Evolutionary conservation across 1,140 invertebrate genomes (phyloP), one percentile per base, ranked within the genome.

Genomic region (Penaeus chinensis): DNA sequence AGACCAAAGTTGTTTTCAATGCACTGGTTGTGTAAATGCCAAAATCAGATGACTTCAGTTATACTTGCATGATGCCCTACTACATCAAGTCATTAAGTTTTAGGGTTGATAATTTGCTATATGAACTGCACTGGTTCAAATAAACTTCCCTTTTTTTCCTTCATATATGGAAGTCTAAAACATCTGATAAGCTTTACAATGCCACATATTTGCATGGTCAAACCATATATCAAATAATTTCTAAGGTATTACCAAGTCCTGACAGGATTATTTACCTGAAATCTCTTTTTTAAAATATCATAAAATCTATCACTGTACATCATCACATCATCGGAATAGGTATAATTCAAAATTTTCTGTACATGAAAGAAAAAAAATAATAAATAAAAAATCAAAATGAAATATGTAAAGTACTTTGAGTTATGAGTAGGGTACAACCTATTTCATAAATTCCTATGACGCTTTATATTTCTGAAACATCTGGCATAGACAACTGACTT

Each of bases 221-320:
- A 84, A 84, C 83, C 47, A 77, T 63, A 85, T 62, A 78, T 74
- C 66, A 76, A 85, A 74, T 61, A 65, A 65, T 65, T 79, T 60
- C 65, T 32, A 62, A 85, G 60, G 37, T 85, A 37, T 71, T 54
- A 76, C 65, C 37, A 74, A 71, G 60, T 47, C 32, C 79, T 66
- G 60, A 85, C 13, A 77, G 77, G 22, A 61, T 42, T 42, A 62
- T 84, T 54, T 19, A 13, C 20, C n/a, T 77, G 47, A 76, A 54
- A 54, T 54, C 54, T 54, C 54, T 54, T 54, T 42, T 62, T 16
- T 78, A 85, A 85, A 85, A 85, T 85, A 85, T 79, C 47, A 65
- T 60, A 79, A 84, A 69, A 85, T 85, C 74, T 85, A 76, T 85
- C 79, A 85, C 84, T 85, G 84, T 85, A 78, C 84, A 85, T 85